Percentiles rank a stretch among this genome's conserved stretches.
These are phyloP conservation scores for Connochaetes taurinus DNA, from an alignment of 2,113 vertebrate genomes.

Conservation along the genomic window DNA sequence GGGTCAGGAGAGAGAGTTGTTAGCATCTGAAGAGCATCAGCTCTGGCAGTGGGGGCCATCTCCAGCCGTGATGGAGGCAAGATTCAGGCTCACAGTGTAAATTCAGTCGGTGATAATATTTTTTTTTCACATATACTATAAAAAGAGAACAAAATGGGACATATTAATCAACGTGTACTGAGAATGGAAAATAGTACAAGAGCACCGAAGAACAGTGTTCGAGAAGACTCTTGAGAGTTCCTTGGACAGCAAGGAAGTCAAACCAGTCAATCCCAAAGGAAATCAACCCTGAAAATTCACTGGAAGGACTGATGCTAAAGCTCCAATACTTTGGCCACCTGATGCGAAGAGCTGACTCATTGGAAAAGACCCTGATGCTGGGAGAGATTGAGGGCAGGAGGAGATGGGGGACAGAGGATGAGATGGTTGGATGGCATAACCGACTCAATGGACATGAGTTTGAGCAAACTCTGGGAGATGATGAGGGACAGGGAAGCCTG, in stretches of 20 bases:
- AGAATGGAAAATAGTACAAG: slow-evolving; percentile 24
- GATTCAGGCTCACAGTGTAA: not conserved
- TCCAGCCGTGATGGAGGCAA: not conserved
- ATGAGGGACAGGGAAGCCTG: not conserved
- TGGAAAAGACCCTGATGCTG: not conserved
- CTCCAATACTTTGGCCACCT: not conserved
- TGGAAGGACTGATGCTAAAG: not conserved
- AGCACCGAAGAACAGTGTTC: not conserved
- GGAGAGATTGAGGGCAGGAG: not conserved
- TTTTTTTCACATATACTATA: slow-evolving; percentile 25
- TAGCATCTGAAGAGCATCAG: not conserved
- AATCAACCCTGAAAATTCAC: not conserved
- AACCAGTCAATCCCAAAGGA: not conserved
- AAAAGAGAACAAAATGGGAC: slow-evolving; percentile 16
- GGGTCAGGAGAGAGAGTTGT: not conserved
- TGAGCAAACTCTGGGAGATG: not conserved
- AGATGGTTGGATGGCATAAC: not conserved
- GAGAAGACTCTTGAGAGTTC: not conserved
- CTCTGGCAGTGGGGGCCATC: not conserved
- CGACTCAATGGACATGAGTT: not conserved
- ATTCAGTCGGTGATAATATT: slow-evolving; percentile 12
- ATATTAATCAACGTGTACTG: slow-evolving; percentile 58
- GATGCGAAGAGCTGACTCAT: not conserved
- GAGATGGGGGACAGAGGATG: not conserved
- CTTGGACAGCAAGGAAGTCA: not conserved